A percentile compares a stretch with the other conserved stretches of the same genome.
Evolutionary conservation across 1,140 invertebrate genomes (phyloP).

Genomic region (roundworm (Caenorhabditis elegans)): WBcel235 BX284606.5:17162501-17163000

Average conservation of each 20-base stretch:
- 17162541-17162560: not conserved
- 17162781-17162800: no score
- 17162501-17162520: not conserved
- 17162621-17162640: not conserved
- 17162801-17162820: slow-evolving; percentile 31
- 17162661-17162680: no score
- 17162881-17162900: not conserved
- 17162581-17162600: not conserved
- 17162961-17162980: no score
- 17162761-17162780: not conserved
- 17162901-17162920: slow-evolving; percentile 26
- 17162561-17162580: not conserved
- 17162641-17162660: not conserved
- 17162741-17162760: not conserved
- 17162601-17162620: no score
- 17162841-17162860: slow-evolving; percentile 22
- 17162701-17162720: no score
- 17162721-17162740: not conserved
- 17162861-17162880: not conserved
- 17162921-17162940: no score
- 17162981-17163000: no score
- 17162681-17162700: no score
- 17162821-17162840: slow-evolving; percentile 18
- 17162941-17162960: no score
- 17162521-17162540: not conserved